Evolutionary conservation across 92 coral and sea anemone genomes (phyloP), one percentile per base, ranked within the genome.

Genomic region (Zoanthus sansibaricus): DNA sequence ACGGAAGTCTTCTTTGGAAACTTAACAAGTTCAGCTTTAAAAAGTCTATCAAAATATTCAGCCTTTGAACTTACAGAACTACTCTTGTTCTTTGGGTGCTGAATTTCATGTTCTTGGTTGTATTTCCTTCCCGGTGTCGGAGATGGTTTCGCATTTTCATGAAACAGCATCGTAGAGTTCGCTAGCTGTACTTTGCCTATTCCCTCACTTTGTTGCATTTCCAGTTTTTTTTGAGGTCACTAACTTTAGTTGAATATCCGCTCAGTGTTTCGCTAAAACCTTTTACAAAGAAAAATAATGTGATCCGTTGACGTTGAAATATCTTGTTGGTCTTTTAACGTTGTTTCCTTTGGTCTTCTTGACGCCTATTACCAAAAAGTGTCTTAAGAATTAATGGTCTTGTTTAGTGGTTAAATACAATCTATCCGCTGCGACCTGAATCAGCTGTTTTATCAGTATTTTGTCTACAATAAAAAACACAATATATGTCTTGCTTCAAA

Each of bases 371-470:
- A 13, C 70, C 21, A 62, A 62, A 9, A 62, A 78, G 30, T 32
- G 58, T 79, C 20, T 33, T 66, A 4, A 67, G 47, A 45, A 64
- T 47, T 12, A 56, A 11, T 20, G 58, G 1, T 30, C 37, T 78
- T 58, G 31, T 48, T 76, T 48, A 20, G 46, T 76, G 20, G 85
- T 67, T 72, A 80, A 66, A 62, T 72, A 46, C 9, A 18, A 45
- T 80, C 46, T 66, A 5, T 59, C 32, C 74, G 85, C 75, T 80
- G 51, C 45, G 15, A 37, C 0, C 12, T 14, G 45, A 30, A 11
- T 17, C 56, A 64, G 44, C n/a, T 80, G 85, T 44, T 59, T 25
- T 62, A 31, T 14, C 10, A 9, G 8, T 62, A 37, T 61, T 30
- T 58, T 10, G 16, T 17, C 49, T 14, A 12, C 13, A 9, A 18